Evolutionary conservation across 2,797 vertebrate genomes (phyloP).

Genomic region (Rhinella marina): DNA sequence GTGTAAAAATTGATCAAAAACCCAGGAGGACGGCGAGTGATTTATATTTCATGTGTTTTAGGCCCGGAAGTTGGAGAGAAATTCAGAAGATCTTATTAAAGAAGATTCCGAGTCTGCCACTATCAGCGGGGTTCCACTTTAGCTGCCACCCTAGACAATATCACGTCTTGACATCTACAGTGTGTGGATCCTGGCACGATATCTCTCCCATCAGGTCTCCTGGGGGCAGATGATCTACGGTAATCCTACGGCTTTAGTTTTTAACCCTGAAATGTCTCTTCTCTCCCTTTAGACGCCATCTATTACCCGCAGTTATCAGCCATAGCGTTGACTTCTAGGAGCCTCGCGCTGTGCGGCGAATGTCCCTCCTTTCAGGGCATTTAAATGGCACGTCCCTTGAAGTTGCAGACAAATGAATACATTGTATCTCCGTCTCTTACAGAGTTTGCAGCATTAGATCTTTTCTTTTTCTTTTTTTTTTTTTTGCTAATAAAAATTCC

Average conservation of each 20-base stretch:
- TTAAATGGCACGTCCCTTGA: background rate
- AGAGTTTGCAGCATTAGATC: conserved; percentile 6
- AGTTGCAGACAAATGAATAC: background rate
- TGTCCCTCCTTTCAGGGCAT: background rate
- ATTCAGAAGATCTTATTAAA: conserved; percentile 45
- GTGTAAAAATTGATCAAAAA: conserved; percentile 48
- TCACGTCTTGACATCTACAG: conserved; percentile 13
- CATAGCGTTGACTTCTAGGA: background rate
- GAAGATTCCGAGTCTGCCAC: background rate
- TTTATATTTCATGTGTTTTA: conserved; percentile 52
- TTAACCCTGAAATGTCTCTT: background rate
- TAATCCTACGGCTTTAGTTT: background rate
- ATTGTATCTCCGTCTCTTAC: background rate
- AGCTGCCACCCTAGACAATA: background rate
- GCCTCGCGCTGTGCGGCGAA: background rate
- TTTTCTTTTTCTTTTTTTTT: background rate
- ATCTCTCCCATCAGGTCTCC: background rate
- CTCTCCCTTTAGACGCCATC: background rate
- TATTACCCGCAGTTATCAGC: background rate
- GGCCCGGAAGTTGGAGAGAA: conserved; percentile 40
- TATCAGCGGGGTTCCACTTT: conserved; percentile 41
- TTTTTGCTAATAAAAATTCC: conserved; percentile 16
- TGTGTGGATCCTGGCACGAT: background rate
- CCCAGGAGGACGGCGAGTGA: conserved; percentile 3
- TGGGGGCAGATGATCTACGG: background rate